phyloP scores from a whole-genome alignment of 1,140 invertebrate genomes.

The Hypothenemus hampei region DNA sequence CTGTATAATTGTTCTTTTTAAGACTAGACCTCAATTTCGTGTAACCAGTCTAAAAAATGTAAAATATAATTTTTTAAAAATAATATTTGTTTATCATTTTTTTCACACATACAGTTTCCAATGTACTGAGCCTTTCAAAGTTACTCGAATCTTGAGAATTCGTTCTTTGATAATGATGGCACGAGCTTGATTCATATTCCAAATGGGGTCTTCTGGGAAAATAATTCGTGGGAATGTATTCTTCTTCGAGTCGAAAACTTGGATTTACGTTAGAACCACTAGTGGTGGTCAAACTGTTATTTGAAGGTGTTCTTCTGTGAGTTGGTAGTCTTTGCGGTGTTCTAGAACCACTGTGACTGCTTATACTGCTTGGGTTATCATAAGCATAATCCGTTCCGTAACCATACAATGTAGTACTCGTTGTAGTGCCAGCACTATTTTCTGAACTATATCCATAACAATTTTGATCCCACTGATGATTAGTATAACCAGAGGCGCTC shows the following conservation, averaged over 20 bases:
- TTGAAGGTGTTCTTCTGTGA: constrained; percentile 64
- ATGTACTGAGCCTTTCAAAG: constrained; percentile 66
- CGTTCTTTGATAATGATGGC: constrained; percentile 51
- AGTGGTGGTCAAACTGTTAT: constrained; percentile 54
- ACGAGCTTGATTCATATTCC: constrained; percentile 47
- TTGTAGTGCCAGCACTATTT: constrained; percentile 41
- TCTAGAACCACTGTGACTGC: constrained; percentile 49
- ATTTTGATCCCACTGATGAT: constrained; percentile 36
- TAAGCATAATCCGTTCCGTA: constrained; percentile 51
- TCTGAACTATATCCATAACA: constrained; percentile 45
- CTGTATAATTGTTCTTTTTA: constrained; percentile 62
- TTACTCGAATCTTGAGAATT: constrained; percentile 54
- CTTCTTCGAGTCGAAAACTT: constrained; percentile 60
- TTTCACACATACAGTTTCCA: constrained; percentile 49
- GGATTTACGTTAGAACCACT: constrained; percentile 50
- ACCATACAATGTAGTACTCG: constrained; percentile 41
- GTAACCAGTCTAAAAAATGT: constrained; percentile 40
- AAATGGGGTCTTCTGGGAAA: constrained; percentile 42
- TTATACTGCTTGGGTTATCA: constrained; percentile 54
- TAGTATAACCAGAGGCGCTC: constrained; percentile 18
- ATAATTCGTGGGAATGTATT: constrained; percentile 51
- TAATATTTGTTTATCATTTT: neutral
- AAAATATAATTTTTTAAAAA: neutral
- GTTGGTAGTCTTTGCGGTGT: constrained; percentile 45
- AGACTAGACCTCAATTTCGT: constrained; percentile 68